A percentile compares a stretch with the other conserved stretches of the same genome.
These are phyloP conservation scores for Harpalus rufipes DNA, from an alignment of 2,888 invertebrate genomes.

Conservation along the genomic window DNA sequence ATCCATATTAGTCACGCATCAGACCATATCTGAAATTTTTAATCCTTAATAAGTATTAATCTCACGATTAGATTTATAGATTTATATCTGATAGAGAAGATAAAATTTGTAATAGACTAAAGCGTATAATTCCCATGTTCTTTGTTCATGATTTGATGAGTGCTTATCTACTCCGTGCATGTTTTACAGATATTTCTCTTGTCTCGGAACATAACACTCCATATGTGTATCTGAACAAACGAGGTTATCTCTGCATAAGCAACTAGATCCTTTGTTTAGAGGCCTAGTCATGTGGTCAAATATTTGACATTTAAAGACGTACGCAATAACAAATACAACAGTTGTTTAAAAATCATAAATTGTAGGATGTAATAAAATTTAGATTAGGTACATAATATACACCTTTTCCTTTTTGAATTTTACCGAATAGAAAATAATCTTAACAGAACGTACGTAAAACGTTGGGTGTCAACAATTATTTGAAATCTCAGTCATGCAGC, in stretches of 20 bases:
- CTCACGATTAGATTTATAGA: background rate
- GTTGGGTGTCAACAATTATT: no score
- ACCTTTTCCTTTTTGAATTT: background rate
- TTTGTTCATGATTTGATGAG: background rate
- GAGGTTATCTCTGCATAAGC: conserved; percentile 22
- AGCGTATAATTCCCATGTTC: background rate
- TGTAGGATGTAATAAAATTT: conserved; percentile 3
- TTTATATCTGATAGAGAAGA: background rate
- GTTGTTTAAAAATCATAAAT: conserved; percentile 4
- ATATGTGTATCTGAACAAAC: background rate
- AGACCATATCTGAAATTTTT: no score
- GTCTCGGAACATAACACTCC: background rate
- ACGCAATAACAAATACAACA: background rate
- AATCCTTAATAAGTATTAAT: background rate
- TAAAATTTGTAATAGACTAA: background rate
- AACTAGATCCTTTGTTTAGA: conserved; percentile 25
- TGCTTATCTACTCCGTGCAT: background rate
- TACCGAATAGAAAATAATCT: no score
- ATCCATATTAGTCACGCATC: no score
- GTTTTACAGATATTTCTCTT: conserved; percentile 12
- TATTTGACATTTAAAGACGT: conserved; percentile 8
- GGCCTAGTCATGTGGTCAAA: background rate
- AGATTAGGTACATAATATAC: background rate
- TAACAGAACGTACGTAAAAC: no score
- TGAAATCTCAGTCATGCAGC: no score